Conservation (phyloP, 2,113 vertebrate genomes). For the Heptranchias perlo region DNA sequence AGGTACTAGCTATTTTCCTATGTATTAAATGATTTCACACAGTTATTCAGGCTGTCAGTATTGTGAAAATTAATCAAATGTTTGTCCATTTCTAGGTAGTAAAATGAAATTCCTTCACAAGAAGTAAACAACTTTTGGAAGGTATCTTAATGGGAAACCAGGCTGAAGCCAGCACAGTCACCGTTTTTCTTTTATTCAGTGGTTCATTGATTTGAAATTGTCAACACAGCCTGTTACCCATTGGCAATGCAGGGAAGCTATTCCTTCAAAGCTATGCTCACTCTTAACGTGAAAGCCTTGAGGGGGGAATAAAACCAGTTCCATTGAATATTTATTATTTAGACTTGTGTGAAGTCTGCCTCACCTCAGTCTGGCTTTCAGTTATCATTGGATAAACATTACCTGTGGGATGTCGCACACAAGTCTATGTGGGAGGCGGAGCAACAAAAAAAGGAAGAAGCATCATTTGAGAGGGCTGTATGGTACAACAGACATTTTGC, state of each 20-base stretch:
- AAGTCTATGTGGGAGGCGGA: neutral
- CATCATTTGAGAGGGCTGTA: neutral
- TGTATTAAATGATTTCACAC: neutral
- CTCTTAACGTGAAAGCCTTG: neutral
- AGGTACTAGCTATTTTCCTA: neutral
- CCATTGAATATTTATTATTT: neutral
- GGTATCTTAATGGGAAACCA: neutral
- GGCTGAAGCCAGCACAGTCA: neutral
- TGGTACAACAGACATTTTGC: neutral
- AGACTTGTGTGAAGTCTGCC: neutral
- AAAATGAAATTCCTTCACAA: slow-evolving; percentile 74
- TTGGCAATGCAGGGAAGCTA: neutral
- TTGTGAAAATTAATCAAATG: neutral
- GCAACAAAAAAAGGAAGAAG: neutral
- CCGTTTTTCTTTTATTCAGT: neutral
- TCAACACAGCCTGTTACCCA: neutral
- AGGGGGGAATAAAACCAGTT: neutral
- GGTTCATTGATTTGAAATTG: neutral
- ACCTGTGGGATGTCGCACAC: neutral
- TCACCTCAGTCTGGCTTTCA: neutral
- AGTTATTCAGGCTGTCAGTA: neutral
- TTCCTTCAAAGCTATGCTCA: neutral
- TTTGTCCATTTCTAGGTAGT: slow-evolving; percentile 51
- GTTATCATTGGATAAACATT: neutral
- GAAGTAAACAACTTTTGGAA: slow-evolving; percentile 50